Base-by-base conservation (phyloP, 2,797 vertebrate species). In the Potorous gilbertii region DNA sequence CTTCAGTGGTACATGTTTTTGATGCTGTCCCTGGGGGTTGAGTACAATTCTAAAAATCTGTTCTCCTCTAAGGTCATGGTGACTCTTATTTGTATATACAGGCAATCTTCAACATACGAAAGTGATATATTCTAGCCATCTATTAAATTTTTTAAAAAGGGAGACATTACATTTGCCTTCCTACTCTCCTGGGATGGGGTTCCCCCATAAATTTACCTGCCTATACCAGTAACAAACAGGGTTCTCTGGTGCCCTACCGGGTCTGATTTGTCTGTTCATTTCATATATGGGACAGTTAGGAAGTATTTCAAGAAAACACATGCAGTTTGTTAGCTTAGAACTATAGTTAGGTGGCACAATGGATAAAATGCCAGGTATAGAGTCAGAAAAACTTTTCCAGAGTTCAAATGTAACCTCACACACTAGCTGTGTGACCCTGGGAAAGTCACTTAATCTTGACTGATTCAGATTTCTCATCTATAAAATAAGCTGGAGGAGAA, bases 101-200 rank as follows among this genome's bases (percentile, higher is more conserved):
- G 91, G 46, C 87, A 81, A 90, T 90, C 29, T 9, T 89, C 93
- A 56, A 74, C 94, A 93, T 12, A 56, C 18, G 50, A 66, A 81
- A 97, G 34, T 40, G 62, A 74, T n/a, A 16, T 66, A 56, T 10
- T 18, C 56, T 62, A 18, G 54, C 66, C 24, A n/a, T 40, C 66
- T 40, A 24, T 81, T 81, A 81, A 46, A 46, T 40, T 1, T 66
- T 74, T 74, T 74, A 2, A 40, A 66, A 40, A n/a, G 62, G 34
- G 34, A 74, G 62, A 74, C n/a, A 74, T 74, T 74, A 21, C 16
- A n/a, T 5, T 74, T n/a, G 62, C 62, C 14, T 74, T 40, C 59
- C 59, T 14, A 62, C 59, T 74, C 34, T 40, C n/a, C n/a, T n/a
- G n/a, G 4, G 62, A 74, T 74, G 62, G 62, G 62, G 16, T 74